phyloP scores from a whole-genome alignment of 2,113 vertebrate genomes.

The Typhlomys cinereus region DNA sequence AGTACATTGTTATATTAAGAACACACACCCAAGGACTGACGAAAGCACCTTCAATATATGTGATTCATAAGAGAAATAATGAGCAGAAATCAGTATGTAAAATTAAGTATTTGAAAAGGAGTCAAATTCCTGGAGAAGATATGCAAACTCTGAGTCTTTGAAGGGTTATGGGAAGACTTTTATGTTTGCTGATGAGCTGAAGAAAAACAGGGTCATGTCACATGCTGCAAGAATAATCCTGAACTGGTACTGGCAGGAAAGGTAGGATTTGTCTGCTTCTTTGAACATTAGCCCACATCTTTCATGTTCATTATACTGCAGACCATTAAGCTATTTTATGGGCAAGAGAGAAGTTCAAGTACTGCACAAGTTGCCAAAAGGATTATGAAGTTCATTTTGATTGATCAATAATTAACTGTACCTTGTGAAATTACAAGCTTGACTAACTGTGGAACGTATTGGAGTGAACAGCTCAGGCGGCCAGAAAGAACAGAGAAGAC shows the following conservation, averaged over 20 bases:
- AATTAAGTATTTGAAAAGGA: slow-evolving; percentile 1
- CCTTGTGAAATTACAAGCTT: slow-evolving; percentile 72
- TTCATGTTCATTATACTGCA: slow-evolving; percentile 75
- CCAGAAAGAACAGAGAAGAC: slow-evolving; percentile 68
- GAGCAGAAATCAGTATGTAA: background rate
- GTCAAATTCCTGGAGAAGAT: slow-evolving; percentile 24
- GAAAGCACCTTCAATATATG: background rate
- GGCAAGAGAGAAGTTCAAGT: slow-evolving; percentile 71
- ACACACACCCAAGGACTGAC: background rate
- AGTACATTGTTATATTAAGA: background rate
- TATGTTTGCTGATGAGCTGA: slow-evolving; percentile 35
- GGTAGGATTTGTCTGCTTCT: slow-evolving; percentile 75
- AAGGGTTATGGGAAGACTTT: background rate
- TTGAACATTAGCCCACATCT: slow-evolving; percentile 75
- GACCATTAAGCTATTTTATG: slow-evolving; percentile 63
- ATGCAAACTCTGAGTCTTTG: background rate
- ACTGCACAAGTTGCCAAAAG: slow-evolving; percentile 40
- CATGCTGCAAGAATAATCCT: slow-evolving; percentile 60
- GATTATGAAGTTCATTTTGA: slow-evolving; percentile 71
- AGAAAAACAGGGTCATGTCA: background rate
- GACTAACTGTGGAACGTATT: slow-evolving; percentile 52
- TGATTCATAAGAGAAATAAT: slow-evolving; percentile 23
- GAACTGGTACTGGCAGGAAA: slow-evolving; percentile 71
- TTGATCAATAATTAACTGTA: slow-evolving; percentile 77
- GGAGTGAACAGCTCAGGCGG: slow-evolving; percentile 61